Percentiles rank a stretch among this genome's conserved stretches.
phyloP scores from a whole-genome alignment of 2,113 vertebrate species.

The Panurus biarmicus region DNA sequence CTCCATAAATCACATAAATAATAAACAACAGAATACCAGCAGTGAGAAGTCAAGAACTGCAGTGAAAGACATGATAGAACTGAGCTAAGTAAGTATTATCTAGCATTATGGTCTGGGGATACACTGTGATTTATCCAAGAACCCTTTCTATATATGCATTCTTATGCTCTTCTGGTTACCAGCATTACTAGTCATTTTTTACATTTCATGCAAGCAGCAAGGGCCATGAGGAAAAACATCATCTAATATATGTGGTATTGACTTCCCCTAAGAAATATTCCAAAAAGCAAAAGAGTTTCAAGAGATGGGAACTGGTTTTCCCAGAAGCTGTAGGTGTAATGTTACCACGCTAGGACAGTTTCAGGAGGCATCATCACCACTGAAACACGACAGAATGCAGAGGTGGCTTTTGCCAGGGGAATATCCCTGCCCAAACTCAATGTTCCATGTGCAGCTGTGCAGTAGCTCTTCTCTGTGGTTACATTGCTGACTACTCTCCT shows the following conservation, averaged over 20 bases:
- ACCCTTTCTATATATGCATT: background rate
- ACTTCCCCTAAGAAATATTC: background rate
- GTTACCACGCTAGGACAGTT: accelerated
- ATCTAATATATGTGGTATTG: background rate
- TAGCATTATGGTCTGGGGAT: background rate
- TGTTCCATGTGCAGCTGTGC: background rate
- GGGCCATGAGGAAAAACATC: background rate
- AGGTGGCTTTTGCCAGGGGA: background rate
- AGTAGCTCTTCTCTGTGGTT: background rate
- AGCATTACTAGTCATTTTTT: background rate
- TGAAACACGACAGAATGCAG: background rate
- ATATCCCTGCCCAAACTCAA: background rate
- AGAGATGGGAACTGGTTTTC: background rate
- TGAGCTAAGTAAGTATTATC: background rate
- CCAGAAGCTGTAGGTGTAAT: background rate
- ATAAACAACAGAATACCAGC: background rate
- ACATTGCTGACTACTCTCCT: background rate
- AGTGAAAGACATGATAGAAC: background rate
- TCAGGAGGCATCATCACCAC: background rate
- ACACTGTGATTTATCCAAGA: background rate
- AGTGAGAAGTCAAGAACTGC: background rate
- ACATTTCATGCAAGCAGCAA: background rate
- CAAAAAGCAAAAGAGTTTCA: background rate
- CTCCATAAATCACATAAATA: background rate
- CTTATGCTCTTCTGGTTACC: background rate